Conservation (phyloP, 2,113 vertebrate genomes). For the Pygoscelis adeliae region DNA sequence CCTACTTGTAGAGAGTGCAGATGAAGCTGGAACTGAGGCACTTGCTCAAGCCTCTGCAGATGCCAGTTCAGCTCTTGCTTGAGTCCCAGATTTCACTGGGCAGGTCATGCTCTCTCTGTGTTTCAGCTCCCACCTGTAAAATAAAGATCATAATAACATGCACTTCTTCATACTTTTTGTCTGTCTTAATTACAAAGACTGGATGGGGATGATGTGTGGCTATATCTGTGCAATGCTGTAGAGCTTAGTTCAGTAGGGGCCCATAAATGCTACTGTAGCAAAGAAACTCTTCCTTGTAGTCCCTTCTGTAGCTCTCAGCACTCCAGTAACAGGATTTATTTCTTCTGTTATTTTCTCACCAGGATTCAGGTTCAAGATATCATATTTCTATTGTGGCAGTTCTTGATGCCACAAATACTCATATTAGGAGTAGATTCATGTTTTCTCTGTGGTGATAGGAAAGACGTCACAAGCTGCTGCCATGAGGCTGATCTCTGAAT, state of each 20-base stretch:
- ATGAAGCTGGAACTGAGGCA: neutral
- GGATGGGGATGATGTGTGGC: neutral
- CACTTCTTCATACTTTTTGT: neutral
- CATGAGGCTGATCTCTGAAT: neutral
- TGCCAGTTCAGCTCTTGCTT: neutral
- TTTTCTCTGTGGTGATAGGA: neutral
- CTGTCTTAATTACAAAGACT: neutral
- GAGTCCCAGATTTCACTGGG: neutral
- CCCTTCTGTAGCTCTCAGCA: neutral
- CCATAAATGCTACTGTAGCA: neutral
- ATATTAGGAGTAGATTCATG: neutral
- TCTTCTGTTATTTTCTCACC: neutral
- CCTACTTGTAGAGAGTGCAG: neutral
- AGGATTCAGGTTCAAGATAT: neutral
- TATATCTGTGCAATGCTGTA: neutral
- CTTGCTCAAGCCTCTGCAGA: neutral
- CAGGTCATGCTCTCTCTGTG: neutral
- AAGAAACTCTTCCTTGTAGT: neutral
- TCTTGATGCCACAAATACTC: neutral
- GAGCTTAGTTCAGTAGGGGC: neutral
- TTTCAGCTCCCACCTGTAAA: neutral
- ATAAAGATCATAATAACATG: neutral
- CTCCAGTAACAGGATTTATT: neutral
- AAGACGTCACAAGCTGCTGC: neutral
- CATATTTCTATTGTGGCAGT: neutral